Evolutionary conservation across 2,113 vertebrate genomes (phyloP).

Genomic region (Dissostichus mawsoni): DNA sequence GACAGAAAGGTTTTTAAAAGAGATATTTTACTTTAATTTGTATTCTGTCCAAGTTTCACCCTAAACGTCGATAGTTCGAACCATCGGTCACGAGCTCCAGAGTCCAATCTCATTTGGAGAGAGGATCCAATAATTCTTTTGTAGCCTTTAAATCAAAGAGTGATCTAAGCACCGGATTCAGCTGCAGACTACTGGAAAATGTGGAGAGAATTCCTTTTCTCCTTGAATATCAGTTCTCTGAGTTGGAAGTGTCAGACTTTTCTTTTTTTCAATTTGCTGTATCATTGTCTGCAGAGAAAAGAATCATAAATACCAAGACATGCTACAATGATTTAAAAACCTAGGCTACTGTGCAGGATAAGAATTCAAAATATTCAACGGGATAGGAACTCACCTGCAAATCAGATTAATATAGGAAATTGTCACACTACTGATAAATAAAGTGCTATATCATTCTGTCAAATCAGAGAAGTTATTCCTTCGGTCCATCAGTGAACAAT

Average conservation of each 20-base stretch:
- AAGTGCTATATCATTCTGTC: constrained; percentile 3
- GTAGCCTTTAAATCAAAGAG: constrained; percentile 43
- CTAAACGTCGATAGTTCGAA: constrained; percentile 36
- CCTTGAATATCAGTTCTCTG: constrained; percentile 27
- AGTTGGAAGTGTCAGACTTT: constrained; percentile 19
- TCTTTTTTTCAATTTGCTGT: constrained; percentile 9
- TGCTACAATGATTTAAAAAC: constrained; percentile 12
- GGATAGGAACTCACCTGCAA: not conserved
- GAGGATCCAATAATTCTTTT: constrained; percentile 29
- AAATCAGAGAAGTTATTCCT: constrained; percentile 1
- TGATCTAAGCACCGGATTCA: constrained; percentile 30
- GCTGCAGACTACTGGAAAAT: constrained; percentile 34
- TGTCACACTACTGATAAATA: not conserved
- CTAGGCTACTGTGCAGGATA: not conserved
- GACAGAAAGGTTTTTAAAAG: constrained; percentile 27
- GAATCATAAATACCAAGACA: not conserved
- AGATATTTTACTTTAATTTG: constrained; percentile 29
- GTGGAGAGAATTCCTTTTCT: constrained; percentile 40
- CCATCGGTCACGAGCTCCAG: constrained; percentile 21
- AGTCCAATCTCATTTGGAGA: constrained; percentile 25
- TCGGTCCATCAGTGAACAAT: not conserved
- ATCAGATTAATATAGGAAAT: not conserved
- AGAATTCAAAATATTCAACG: not conserved
- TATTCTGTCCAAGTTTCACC: constrained; percentile 20
- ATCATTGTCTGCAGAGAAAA: constrained; percentile 41